phyloP scores from a whole-genome alignment of 2,113 vertebrate species.

The Brachypodius melanocephalos region DNA sequence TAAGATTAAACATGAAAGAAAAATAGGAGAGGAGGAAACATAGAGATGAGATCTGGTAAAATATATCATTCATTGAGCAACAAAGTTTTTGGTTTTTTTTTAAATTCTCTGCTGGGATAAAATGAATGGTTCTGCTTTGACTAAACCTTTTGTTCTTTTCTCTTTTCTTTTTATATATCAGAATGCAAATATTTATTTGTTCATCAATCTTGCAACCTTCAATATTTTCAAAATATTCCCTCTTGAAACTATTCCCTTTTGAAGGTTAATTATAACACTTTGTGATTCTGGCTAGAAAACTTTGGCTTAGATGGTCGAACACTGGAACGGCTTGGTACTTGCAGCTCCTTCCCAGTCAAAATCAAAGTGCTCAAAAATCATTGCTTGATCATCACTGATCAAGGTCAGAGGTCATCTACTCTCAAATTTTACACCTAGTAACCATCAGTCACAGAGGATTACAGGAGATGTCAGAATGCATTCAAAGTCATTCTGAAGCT shows the following conservation, averaged over 20 bases:
- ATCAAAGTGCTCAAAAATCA: neutral
- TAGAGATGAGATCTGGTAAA: neutral
- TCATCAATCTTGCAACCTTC: neutral
- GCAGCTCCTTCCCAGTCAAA: neutral
- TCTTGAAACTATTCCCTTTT: neutral
- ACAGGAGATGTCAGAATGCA: neutral
- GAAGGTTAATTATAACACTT: neutral
- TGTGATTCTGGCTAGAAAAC: neutral
- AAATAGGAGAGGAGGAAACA: neutral
- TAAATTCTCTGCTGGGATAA: neutral
- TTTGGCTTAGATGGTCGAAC: neutral
- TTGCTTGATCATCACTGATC: neutral
- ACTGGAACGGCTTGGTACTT: neutral
- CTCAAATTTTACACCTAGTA: neutral
- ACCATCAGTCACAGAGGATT: neutral
- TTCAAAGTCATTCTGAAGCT: neutral
- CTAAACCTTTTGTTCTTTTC: neutral
- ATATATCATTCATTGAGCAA: neutral
- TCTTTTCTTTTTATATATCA: neutral
- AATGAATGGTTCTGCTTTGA: neutral
- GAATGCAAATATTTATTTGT: neutral
- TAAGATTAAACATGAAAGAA: neutral
- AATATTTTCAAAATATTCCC: neutral
- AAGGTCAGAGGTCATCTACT: neutral
- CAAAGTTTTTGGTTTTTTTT: neutral